Percentiles rank a stretch among this genome's conserved stretches.
phyloP scores from a whole-genome alignment of 1,140 invertebrate species.

The Episyrphus balteatus region DNA sequence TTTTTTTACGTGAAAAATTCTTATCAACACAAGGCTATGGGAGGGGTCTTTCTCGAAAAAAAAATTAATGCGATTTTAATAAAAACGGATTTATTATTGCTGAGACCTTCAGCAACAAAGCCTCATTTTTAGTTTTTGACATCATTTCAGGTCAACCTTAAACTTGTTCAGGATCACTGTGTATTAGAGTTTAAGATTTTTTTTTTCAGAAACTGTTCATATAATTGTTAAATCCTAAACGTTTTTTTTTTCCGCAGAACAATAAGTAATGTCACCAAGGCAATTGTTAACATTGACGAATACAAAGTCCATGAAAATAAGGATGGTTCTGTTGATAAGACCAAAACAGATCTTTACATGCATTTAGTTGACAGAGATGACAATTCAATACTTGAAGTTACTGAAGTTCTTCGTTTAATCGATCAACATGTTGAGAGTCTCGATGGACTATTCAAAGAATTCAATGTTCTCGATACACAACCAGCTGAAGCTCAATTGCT shows the following conservation, averaged over 20 bases:
- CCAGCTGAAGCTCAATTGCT: slow-evolving; percentile 56
- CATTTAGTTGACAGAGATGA: slow-evolving; percentile 83
- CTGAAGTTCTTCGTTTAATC: slow-evolving; percentile 69
- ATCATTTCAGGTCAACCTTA: no score
- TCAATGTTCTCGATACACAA: slow-evolving; percentile 81
- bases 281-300: slow-evolving; percentile 88
- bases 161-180: no score
- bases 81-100: no score
- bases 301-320: slow-evolving; percentile 85
- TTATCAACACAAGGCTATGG: no score
- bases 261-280: slow-evolving; percentile 72
- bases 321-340: slow-evolving; percentile 86
- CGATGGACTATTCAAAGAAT: slow-evolving; percentile 81
- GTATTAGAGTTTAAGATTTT: no score
- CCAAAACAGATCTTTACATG: slow-evolving; percentile 85
- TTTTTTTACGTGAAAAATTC: no score
- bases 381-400: slow-evolving; percentile 82
- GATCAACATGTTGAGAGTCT: slow-evolving; percentile 86
- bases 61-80: no score
- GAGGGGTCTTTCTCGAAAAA: no score
- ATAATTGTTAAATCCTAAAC: no score
- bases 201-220: no score
- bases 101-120: no score
- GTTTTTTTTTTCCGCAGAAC: slow-evolving; percentile 44
- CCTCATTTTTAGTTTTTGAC: no score